phyloP scores from a whole-genome alignment of 2,113 vertebrate genomes.

The Fulmarus glacialis region DNA sequence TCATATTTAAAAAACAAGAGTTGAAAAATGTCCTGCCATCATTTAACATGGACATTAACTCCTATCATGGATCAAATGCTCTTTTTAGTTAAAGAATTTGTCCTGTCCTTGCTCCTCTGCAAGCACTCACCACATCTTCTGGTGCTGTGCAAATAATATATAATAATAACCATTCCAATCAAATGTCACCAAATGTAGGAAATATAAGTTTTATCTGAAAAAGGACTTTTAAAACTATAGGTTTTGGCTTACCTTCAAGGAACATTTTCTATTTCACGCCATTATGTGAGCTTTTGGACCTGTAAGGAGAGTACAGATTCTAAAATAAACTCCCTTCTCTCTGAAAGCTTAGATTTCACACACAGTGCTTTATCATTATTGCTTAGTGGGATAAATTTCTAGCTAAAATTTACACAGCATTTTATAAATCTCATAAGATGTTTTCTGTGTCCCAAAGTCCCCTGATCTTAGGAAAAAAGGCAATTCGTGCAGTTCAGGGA shows the following conservation, averaged over 20 bases:
- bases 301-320: not conserved
- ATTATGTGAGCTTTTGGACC: not conserved
- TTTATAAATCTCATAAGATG: not conserved
- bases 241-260: not conserved
- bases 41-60: not conserved
- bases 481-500: not conserved
- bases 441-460: not conserved
- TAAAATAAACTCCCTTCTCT: not conserved
- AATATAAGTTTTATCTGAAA: not conserved
- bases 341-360: not conserved
- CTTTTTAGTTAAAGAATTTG: not conserved
- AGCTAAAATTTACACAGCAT: not conserved
- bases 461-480: not conserved
- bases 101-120: not conserved
- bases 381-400: not conserved
- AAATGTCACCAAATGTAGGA: not conserved
- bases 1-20: not conserved
- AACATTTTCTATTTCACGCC: not conserved
- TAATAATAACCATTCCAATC: not conserved
- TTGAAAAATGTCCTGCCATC: not conserved
- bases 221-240: not conserved
- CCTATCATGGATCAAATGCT: not conserved
- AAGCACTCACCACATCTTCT: not conserved
- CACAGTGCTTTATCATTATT: not conserved
- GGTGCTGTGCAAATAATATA: not conserved